Conservation (phyloP, 2,797 vertebrate genomes). For the Tokudaia tokunoshimensis region DNA sequence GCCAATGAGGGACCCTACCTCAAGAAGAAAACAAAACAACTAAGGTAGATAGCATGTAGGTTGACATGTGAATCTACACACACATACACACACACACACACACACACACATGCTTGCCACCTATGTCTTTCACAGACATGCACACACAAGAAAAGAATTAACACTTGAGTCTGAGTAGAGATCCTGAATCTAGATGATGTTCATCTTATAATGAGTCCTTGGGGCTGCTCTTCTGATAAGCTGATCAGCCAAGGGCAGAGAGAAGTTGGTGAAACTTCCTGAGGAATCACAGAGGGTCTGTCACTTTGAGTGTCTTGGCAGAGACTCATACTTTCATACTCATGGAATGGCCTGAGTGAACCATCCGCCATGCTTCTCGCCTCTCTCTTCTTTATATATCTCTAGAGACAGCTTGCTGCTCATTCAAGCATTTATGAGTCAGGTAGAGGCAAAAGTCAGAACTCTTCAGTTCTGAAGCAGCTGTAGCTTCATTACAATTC, state of each 20-base stretch:
- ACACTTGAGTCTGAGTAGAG: not conserved
- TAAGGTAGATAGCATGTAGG: not conserved
- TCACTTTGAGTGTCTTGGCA: not conserved
- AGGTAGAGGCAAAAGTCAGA: conserved; percentile 38
- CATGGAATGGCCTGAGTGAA: not conserved
- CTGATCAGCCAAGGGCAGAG: not conserved
- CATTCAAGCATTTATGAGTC: not conserved
- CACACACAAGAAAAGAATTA: not conserved
- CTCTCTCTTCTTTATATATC: not conserved
- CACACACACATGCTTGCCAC: not conserved
- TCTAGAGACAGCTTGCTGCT: conserved; percentile 21
- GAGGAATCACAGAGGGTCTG: not conserved
- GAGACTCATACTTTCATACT: not conserved
- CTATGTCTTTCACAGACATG: not conserved
- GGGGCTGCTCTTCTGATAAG: not conserved
- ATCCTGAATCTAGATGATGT: conserved; percentile 21
- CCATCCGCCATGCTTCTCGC: not conserved
- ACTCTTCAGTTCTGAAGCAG: conserved; percentile 33
- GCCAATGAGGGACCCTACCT: not conserved
- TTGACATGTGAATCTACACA: not conserved
- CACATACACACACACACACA: not conserved
- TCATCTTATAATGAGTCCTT: conserved; percentile 5
- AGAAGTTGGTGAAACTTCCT: not conserved
- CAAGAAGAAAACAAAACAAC: not conserved
- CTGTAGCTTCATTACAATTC: not conserved